A percentile compares a stretch with the other conserved stretches of the same genome.
Evolutionary conservation across 2,888 invertebrate genomes (phyloP).

Genomic region (Drosophila yooni): DNA sequence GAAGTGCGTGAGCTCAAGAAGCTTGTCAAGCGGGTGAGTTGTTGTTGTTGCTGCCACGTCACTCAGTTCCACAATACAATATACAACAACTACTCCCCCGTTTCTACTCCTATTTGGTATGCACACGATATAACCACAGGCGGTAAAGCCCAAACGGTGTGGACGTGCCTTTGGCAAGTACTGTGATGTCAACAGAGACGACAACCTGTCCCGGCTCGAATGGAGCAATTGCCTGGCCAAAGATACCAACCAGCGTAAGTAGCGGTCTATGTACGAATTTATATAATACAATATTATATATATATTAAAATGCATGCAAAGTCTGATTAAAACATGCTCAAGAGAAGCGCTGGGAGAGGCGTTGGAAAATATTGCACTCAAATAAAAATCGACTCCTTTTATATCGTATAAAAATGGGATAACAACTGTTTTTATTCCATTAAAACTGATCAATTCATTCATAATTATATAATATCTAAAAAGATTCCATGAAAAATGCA

Average conservation of each 20-base stretch:
- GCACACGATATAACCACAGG: slow-evolving; percentile 80
- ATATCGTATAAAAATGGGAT: neutral
- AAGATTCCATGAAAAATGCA: neutral
- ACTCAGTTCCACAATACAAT: slow-evolving; percentile 19
- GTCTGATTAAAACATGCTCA: neutral
- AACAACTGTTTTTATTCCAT: neutral
- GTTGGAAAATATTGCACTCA: neutral
- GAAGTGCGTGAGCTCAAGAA: slow-evolving; percentile 93
- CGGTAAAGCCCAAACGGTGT: slow-evolving; percentile 95
- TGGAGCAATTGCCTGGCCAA: slow-evolving; percentile 94
- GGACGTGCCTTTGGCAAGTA: slow-evolving; percentile 94
- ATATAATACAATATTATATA: neutral
- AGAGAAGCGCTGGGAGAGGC: slow-evolving; percentile 8
- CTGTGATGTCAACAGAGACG: slow-evolving; percentile 94
- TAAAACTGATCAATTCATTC: neutral
- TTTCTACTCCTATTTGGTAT: slow-evolving; percentile 48
- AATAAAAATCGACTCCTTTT: neutral
- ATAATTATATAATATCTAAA: neutral
- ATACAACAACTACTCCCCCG: slow-evolving; percentile 19
- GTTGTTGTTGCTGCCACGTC: slow-evolving; percentile 19
- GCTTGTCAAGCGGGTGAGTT: slow-evolving; percentile 91
- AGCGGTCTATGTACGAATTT: neutral
- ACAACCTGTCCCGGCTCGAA: slow-evolving; percentile 91
- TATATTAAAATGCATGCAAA: slow-evolving; percentile 5
- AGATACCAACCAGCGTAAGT: slow-evolving; percentile 93